Percentiles rank a stretch among this genome's conserved stretches.
Evolutionary conservation across 2,797 vertebrate genomes (phyloP).

Genomic region (Sphenodon punctatus): DNA sequence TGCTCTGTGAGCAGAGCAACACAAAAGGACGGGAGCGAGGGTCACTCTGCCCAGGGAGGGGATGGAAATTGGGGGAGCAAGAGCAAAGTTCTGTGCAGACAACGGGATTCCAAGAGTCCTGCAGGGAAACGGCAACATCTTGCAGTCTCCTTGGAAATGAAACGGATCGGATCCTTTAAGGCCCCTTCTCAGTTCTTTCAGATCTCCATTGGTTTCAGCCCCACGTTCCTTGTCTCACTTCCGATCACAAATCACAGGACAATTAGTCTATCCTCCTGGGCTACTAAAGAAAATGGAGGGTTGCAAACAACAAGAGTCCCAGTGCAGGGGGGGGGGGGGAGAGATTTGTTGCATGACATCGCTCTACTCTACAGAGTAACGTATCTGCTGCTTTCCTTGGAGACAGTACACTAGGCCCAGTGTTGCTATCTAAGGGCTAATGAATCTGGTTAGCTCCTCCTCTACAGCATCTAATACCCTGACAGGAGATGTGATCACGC

Average conservation of each 20-base stretch:
- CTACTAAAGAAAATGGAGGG: background rate
- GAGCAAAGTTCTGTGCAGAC: background rate
- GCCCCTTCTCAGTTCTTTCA: background rate
- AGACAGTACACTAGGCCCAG: background rate
- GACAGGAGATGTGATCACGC: background rate
- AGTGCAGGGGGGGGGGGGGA: background rate
- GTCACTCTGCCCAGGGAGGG: conserved; percentile 2
- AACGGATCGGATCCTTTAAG: background rate
- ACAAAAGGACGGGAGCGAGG: conserved; percentile 7
- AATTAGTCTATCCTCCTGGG: background rate
- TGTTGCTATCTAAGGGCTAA: background rate
- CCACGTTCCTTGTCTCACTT: conserved; percentile 1
- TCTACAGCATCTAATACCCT: background rate
- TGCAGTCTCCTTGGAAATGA: background rate
- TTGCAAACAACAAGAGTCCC: background rate
- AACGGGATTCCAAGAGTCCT: background rate
- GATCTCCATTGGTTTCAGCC: background rate
- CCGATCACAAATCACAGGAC: background rate
- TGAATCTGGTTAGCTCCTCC: background rate
- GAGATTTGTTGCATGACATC: background rate
- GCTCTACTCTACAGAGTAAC: background rate
- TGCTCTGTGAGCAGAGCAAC: background rate
- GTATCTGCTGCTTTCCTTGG: background rate
- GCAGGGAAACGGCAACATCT: accelerated
- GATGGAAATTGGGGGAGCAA: background rate